Base-by-base conservation (phyloP, 2,797 vertebrate species). In the Falco berigora region DNA sequence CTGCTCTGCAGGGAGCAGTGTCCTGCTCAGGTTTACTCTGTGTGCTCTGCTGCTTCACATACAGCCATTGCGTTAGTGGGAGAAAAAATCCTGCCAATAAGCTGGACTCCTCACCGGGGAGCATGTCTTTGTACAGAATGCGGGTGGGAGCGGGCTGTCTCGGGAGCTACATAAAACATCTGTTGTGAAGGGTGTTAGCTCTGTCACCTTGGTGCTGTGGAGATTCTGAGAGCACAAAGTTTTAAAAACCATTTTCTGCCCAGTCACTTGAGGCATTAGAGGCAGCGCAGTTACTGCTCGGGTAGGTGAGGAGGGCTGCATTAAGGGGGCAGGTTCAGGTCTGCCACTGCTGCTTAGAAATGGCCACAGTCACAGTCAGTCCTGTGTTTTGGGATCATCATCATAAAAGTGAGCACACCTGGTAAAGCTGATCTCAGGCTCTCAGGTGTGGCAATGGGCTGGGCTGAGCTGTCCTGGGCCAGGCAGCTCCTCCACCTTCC, bases 381-480 rank as follows among this genome's bases (percentile, higher is more conserved):
- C 27, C 42, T 10, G 36, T 52, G 49, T 34, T 50, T 49, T 52
- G 71, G 61, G 83, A 84, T 23, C 44, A 8, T 20, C 47, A 3
- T 3, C 12, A 2, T n/a, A 17, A 19, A 13, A 55, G 14, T 6
- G 27, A 56, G 36, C 69, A 50, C 38, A 32, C 47, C 38, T 42
- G 10, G 40, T 11, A 10, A n/a, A 67, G 71, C 77, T 44, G 46
- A 11, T 55, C 24, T 24, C 8, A 0, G 27, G 50, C 59, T 38
- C 72, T 25, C 38, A n/a, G 66, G 66, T 24, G 49, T 52, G 71
- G 78, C 74, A 10, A 1, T 12, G 15, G 46, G 52, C 10, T 25
- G 11, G 38, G 61, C 23, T 0, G 12, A 23, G 15, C 74, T 67
- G 17, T 44, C 1, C 0, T 44, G 22, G 62, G 38, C 59, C 1